phyloP scores from a whole-genome alignment of 2,797 vertebrate genomes.

The Decapterus maruadsi region DNA sequence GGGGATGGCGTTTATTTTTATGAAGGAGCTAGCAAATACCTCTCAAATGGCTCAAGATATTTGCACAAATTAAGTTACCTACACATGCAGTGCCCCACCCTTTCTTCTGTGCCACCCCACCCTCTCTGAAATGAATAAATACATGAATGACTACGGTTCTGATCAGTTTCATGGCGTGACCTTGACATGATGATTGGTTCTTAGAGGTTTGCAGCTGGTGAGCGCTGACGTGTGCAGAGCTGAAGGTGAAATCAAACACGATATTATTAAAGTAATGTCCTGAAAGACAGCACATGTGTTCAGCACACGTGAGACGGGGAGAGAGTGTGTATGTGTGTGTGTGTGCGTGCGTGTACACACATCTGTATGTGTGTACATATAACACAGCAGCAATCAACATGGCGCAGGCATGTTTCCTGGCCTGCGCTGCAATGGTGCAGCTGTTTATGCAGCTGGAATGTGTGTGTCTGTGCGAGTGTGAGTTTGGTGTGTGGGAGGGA shows the following conservation, averaged over 20 bases:
- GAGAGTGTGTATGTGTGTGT: conserved; percentile 20
- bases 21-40: conserved; percentile 73
- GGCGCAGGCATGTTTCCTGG: conserved; percentile 75
- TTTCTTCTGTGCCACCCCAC: conserved; percentile 50
- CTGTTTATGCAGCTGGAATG: conserved; percentile 84
- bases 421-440: conserved; percentile 67
- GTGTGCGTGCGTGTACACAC: conserved; percentile 26
- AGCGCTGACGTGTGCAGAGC: conserved; percentile 29
- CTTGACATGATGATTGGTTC: conserved; percentile 56
- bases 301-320: conserved; percentile 51
- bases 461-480: conserved; percentile 29
- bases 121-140: conserved; percentile 61
- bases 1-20: conserved; percentile 82
- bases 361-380: conserved; percentile 12
- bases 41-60: conserved; percentile 77
- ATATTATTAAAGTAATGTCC: conserved; percentile 54
- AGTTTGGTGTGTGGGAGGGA: conserved; percentile 21
- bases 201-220: conserved; percentile 54
- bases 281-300: conserved; percentile 56
- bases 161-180: conserved; percentile 58
- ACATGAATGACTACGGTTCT: conserved; percentile 44
- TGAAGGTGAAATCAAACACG: conserved; percentile 60
- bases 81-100: conserved; percentile 60
- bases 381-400: conserved; percentile 67
- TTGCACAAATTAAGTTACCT: conserved; percentile 79